phyloP scores from a whole-genome alignment of 2,797 vertebrate species.

The Darevskia nairensis region DNA sequence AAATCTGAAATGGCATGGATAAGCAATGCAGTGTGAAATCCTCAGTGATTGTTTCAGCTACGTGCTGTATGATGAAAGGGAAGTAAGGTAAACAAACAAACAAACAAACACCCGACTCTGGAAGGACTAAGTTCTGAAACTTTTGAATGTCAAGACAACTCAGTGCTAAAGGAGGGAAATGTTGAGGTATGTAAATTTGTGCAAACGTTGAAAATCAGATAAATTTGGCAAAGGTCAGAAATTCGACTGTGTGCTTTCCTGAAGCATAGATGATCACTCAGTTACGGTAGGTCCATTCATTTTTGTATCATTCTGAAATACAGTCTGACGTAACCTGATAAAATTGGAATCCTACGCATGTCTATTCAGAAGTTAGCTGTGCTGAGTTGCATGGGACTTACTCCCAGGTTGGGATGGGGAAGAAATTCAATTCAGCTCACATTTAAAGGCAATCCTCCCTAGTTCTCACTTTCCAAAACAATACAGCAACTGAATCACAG shows the following conservation, averaged over 20 bases:
- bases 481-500: no score
- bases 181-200: slow-evolving; percentile 25
- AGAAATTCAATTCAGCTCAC: no score
- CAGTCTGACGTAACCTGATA: neutral
- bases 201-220: slow-evolving; percentile 10
- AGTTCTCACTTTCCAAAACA: no score
- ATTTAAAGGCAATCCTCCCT: no score
- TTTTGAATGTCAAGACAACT: slow-evolving; percentile 19
- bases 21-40: neutral
- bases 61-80: no score
- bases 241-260: neutral
- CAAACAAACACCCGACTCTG: neutral
- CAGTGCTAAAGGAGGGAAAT: neutral
- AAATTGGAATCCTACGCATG: neutral
- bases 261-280: neutral
- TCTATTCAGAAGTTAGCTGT: neutral
- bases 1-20: neutral
- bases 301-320: neutral
- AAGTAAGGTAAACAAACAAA: neutral
- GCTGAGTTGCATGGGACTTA: no score
- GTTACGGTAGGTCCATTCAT: neutral
- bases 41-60: neutral
- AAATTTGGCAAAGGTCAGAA: slow-evolving; percentile 8
- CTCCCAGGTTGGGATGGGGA: no score
- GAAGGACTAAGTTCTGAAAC: neutral